Evolutionary conservation across 2,797 vertebrate species (phyloP).

Genomic region (Diceros bicornis): DNA sequence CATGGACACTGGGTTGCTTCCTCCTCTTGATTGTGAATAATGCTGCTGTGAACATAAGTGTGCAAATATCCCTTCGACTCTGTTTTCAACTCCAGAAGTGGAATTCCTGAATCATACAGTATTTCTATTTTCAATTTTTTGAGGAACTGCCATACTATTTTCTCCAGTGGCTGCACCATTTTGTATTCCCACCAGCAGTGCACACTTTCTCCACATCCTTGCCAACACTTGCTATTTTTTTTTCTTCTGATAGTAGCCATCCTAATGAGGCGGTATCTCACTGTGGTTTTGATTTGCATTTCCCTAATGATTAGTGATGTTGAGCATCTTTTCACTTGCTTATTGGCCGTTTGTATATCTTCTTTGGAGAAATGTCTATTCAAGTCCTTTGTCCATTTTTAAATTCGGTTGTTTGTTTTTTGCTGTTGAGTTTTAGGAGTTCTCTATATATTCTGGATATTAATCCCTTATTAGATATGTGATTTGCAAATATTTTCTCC

Average conservation of each 20-base stretch:
- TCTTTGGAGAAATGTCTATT: neutral
- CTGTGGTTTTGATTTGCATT: neutral
- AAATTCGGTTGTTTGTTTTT: too few relatives aligned
- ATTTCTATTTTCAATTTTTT: too few relatives aligned
- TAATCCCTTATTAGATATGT: neutral
- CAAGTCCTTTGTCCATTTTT: neutral
- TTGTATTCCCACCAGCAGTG: too few relatives aligned
- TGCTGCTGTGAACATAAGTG: too few relatives aligned
- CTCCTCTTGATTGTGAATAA: neutral
- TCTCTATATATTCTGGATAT: neutral
- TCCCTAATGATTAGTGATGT: neutral
- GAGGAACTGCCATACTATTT: neutral
- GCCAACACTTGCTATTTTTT: neutral
- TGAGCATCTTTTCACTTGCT: too few relatives aligned
- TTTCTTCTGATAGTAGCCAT: neutral
- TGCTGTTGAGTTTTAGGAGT: neutral
- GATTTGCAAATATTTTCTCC: neutral
- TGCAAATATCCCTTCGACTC: neutral
- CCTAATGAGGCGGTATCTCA: accelerated
- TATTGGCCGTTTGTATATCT: too few relatives aligned
- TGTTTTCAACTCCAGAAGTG: neutral
- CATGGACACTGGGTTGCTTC: neutral
- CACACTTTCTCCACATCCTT: too few relatives aligned
- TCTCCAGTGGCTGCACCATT: neutral
- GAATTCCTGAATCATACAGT: neutral